phyloP scores from a whole-genome alignment of 2,113 vertebrate species.

The Bos indicus region DNA sequence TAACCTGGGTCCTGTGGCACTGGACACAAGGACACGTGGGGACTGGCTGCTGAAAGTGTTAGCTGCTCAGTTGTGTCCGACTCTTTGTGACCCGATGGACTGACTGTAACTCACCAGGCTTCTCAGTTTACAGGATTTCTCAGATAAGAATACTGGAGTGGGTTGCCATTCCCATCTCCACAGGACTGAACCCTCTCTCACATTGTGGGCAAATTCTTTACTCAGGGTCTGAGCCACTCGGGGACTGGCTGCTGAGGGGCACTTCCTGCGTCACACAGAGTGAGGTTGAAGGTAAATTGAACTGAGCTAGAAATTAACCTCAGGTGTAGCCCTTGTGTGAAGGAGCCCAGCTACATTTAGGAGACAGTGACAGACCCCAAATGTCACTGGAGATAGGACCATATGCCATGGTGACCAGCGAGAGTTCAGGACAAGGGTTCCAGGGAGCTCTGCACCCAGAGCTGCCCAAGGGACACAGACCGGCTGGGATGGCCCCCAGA shows the following conservation, averaged over 20 bases:
- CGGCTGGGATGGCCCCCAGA: not conserved
- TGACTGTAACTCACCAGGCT: not conserved
- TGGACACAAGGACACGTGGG: accelerated
- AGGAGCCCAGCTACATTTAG: not conserved
- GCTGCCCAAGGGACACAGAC: too few species aligned
- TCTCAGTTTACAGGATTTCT: not conserved
- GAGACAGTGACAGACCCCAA: not conserved
- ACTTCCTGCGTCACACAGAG: too few species aligned
- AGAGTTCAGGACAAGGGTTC: not conserved
- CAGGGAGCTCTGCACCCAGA: not conserved
- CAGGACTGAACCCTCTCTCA: not conserved
- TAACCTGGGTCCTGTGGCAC: accelerated
- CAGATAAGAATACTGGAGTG: not conserved
- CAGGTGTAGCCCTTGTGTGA: accelerated
- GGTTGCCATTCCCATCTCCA: not conserved
- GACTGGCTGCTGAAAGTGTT: not conserved
- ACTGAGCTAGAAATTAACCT: accelerated
- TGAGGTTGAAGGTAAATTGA: not conserved
- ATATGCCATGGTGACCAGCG: accelerated
- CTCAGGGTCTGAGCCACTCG: not conserved
- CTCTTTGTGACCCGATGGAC: not conserved
- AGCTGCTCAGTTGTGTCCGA: not conserved
- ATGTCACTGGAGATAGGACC: not conserved
- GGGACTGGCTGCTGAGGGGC: not conserved
- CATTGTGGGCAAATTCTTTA: not conserved